Conservation (phyloP, 2,113 vertebrate species). For the Odocoileus hemionus region DNA sequence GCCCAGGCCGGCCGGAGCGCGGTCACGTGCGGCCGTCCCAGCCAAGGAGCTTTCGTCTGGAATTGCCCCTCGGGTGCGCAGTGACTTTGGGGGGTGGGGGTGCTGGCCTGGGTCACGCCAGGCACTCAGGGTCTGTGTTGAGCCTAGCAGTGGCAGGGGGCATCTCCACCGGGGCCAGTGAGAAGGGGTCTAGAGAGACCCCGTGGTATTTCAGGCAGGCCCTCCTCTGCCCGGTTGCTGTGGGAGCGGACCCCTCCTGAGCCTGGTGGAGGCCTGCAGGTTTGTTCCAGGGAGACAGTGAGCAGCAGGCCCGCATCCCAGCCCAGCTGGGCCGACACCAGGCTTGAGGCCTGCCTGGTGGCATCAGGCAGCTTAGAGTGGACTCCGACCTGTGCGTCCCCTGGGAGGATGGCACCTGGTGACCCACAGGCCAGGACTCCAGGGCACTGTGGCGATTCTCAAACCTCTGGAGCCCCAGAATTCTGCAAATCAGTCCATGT, state of each 20-base stretch:
- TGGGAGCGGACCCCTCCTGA: background rate
- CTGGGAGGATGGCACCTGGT: background rate
- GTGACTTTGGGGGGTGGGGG: background rate
- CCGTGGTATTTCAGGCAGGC: background rate
- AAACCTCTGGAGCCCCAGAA: rapidly evolving
- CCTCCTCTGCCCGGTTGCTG: background rate
- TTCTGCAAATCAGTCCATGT: rapidly evolving
- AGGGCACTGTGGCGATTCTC: no score
- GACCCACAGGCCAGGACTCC: rapidly evolving
- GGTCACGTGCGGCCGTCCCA: rapidly evolving
- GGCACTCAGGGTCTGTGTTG: rapidly evolving
- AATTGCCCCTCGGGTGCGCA: rapidly evolving
- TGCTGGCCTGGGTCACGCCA: rapidly evolving
- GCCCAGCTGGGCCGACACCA: conserved; percentile 73
- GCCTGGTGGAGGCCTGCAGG: conserved; percentile 16
- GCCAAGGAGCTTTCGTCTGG: background rate
- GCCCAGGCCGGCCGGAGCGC: rapidly evolving
- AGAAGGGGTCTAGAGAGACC: background rate
- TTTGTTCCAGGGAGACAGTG: conserved; percentile 82
- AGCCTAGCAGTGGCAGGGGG: background rate
- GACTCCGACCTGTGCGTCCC: conserved; percentile 44
- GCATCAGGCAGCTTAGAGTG: conserved; percentile 68
- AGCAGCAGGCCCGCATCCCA: conserved; percentile 63
- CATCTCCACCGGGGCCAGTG: background rate
- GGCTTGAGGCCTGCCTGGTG: conserved; percentile 69